phyloP scores from a whole-genome alignment of 2,888 invertebrate species.

The Rhimphoctona megacephalus region DNA sequence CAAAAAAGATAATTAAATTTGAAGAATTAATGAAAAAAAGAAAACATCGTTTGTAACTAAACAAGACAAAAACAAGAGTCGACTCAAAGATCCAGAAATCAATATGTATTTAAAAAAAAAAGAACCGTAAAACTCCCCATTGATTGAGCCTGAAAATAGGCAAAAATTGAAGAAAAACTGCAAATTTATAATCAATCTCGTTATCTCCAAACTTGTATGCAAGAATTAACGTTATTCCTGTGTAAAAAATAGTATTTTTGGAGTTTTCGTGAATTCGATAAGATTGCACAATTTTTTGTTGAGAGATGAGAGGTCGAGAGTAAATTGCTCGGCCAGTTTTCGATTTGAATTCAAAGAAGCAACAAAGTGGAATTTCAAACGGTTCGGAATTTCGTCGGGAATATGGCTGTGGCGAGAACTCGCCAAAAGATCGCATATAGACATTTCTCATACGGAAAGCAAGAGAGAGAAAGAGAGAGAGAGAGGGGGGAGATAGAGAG shows the following conservation, averaged over 20 bases:
- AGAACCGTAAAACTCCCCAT: too few relatives aligned
- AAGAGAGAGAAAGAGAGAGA: conserved; percentile 1
- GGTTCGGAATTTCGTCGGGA: conserved; percentile 40
- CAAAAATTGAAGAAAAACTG: neutral
- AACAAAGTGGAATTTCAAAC: conserved; percentile 39
- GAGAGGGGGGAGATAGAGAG: neutral
- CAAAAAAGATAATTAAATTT: too few relatives aligned
- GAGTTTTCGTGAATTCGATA: neutral
- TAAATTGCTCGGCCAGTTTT: conserved; percentile 12
- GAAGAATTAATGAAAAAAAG: too few relatives aligned
- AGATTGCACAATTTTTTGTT: neutral
- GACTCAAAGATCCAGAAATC: too few relatives aligned
- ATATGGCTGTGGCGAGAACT: conserved; percentile 39
- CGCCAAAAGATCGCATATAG: conserved; percentile 34
- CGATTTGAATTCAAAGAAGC: conserved; percentile 25
- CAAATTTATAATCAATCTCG: neutral
- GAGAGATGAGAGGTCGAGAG: neutral
- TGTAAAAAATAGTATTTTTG: neutral
- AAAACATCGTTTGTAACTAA: too few relatives aligned
- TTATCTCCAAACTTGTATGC: neutral
- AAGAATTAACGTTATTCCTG: neutral
- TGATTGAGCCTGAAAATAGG: neutral
- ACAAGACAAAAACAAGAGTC: too few relatives aligned
- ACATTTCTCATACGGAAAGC: conserved; percentile 15
- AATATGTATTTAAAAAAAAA: too few relatives aligned